Conservation (phyloP, 2,888 invertebrate genomes). For the Dynastes tityus region DNA sequence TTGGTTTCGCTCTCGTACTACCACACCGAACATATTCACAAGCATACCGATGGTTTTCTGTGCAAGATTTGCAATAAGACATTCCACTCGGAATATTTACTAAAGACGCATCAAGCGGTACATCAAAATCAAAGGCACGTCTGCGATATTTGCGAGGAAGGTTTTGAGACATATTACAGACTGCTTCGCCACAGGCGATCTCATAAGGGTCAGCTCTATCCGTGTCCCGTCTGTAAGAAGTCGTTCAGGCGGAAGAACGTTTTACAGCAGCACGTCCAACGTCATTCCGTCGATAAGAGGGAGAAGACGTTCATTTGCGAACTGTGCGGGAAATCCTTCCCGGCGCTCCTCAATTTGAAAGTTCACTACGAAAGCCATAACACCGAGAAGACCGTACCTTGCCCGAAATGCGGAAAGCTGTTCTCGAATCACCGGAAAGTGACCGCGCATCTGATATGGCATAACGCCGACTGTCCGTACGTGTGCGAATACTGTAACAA, state of each 20-base stretch:
- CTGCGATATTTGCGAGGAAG: background rate
- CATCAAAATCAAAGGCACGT: background rate
- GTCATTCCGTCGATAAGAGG: background rate
- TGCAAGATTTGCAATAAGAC: constrained; percentile 2
- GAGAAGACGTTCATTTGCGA: background rate
- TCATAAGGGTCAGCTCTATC: background rate
- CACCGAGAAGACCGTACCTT: background rate
- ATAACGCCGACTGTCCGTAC: background rate
- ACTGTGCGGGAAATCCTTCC: background rate
- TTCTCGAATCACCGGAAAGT: background rate
- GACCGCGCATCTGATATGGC: background rate
- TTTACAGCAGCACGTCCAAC: background rate
- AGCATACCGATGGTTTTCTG: background rate
- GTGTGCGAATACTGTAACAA: background rate
- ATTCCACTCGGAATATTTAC: background rate
- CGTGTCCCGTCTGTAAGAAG: background rate
- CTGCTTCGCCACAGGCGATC: background rate
- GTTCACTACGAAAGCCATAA: background rate
- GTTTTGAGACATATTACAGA: background rate
- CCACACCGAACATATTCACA: background rate
- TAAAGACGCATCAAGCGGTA: background rate
- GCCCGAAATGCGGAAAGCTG: background rate
- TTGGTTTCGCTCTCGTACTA: background rate
- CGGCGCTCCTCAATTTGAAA: background rate
- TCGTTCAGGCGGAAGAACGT: background rate